Evolutionary conservation across 2,113 vertebrate genomes (phyloP).

Genomic region (Steatornis caripensis): DNA sequence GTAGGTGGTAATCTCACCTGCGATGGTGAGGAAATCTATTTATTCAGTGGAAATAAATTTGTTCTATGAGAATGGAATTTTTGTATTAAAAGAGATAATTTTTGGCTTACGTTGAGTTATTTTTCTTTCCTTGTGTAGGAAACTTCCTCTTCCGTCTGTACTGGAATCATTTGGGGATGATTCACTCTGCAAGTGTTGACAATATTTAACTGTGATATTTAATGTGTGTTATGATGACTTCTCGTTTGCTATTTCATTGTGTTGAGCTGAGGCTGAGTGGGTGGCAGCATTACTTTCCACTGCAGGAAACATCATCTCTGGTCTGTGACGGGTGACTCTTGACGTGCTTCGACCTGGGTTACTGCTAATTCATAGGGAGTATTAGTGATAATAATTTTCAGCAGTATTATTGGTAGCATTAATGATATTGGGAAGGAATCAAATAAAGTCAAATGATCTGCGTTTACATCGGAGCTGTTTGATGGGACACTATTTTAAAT

Average conservation of each 20-base stretch:
- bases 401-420: neutral
- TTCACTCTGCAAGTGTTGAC: neutral
- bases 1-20: slow-evolving; percentile 31
- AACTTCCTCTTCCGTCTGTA: slow-evolving; percentile 40
- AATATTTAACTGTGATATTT: neutral
- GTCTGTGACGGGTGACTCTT: neutral
- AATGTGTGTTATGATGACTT: neutral
- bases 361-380: neutral
- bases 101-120: slow-evolving; percentile 59
- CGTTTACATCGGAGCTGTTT: neutral
- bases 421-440: slow-evolving; percentile 6
- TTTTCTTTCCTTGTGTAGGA: slow-evolving; percentile 49
- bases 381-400: neutral
- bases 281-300: slow-evolving; percentile 12
- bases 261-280: slow-evolving; percentile 12
- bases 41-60: slow-evolving; percentile 71
- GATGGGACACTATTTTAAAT: neutral
- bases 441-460: slow-evolving; percentile 2
- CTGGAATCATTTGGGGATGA: neutral
- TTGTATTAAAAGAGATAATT: slow-evolving; percentile 70
- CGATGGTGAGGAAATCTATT: slow-evolving; percentile 53
- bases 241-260: slow-evolving; percentile 7
- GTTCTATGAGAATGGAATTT: slow-evolving; percentile 71
- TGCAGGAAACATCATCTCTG: neutral
- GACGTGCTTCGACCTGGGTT: neutral